phyloP scores from a whole-genome alignment of 35 echinoderm and acorn worm species.

The Patiria miniata region DNA sequence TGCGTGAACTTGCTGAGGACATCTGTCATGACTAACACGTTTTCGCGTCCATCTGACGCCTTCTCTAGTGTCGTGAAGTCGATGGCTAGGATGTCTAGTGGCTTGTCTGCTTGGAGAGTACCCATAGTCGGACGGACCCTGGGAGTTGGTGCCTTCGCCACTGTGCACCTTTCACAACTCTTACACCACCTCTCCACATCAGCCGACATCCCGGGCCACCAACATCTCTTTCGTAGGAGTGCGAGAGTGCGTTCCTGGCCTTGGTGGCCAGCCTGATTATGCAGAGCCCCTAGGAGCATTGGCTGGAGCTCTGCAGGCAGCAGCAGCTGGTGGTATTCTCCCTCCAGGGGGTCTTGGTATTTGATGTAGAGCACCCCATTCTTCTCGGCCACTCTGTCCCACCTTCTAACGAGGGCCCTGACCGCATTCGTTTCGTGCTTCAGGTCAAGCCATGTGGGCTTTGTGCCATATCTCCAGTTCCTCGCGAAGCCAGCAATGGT shows the following conservation, averaged over 20 bases:
- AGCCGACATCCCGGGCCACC: conserved; percentile 59
- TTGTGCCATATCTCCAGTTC: too few species aligned
- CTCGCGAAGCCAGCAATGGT: too few species aligned
- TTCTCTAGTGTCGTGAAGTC: conserved; percentile 64
- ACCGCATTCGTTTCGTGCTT: conserved; percentile 16
- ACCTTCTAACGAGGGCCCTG: conserved; percentile 28
- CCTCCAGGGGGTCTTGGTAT: not conserved
- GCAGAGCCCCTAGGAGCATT: conserved; percentile 16
- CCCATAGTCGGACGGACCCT: conserved; percentile 60
- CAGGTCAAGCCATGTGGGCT: conserved; percentile 2
- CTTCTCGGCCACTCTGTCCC: conserved; percentile 13
- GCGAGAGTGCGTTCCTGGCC: conserved; percentile 40
- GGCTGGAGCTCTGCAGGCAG: conserved; percentile 28
- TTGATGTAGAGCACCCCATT: conserved; percentile 48
- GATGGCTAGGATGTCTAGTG: conserved; percentile 58
- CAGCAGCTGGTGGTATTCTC: conserved; percentile 12
- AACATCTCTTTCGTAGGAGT: conserved; percentile 38
- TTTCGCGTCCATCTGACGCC: conserved; percentile 49
- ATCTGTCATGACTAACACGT: conserved; percentile 67
- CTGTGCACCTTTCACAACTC: conserved; percentile 34
- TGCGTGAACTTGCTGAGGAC: conserved; percentile 68
- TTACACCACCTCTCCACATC: conserved; percentile 55
- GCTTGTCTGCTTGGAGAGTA: conserved; percentile 48
- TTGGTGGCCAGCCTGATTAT: conserved; percentile 70
- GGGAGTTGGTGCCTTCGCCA: conserved; percentile 62